Evolutionary conservation across 2,797 vertebrate genomes (phyloP), one percentile per base, ranked within the genome.

Genomic region (Thripadectes ignobilis): DNA sequence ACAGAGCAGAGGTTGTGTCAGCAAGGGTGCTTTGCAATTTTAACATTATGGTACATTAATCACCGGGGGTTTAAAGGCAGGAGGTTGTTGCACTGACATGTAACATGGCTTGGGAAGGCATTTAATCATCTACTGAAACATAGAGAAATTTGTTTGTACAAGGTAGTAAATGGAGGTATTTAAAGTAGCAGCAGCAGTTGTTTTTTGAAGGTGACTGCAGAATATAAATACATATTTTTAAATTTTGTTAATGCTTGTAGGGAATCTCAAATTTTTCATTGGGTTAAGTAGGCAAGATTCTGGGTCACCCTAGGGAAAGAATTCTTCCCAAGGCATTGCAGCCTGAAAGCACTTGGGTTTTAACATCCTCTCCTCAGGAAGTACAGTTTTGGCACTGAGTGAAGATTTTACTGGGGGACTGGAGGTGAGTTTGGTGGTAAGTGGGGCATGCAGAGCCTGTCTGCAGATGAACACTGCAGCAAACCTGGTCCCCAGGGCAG

Each of bases 1-100:
- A 12, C 41, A 66, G 61, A 88, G 46, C 1, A 1, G 11, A 16
- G 68, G 38, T 67, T 1, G 0, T 62, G 52, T n/a, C 49, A 36
- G 34, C 43, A 18, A 29, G 34, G n/a, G 3, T 58, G 7, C 41
- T 1, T 23, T 57, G 58, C 36, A 32, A 0, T 88, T 54, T 66
- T 49, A 39, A 30, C 3, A 0, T 54, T 45, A 23, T 36, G 17
- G 32, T 18, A 24, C 3, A 13, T 74, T 58, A 43, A 32, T 72
- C 39, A 7, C 8, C 14, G 8, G 17, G 43, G 16, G 14, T 77
- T 72, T 73, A 68, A 72, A 78, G 34, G 39, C n/a, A 80, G 12
- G 11, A 34, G 27, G 29, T 66, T 79, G 41, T 76, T 80, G 46
- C 17, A 2, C 15, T 49, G 88, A 6, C 1, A 0, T 57, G 15